Evolutionary conservation across 1,140 invertebrate species (phyloP), one percentile per base, ranked within the genome.

Genomic region (Halyomorpha halys): DNA sequence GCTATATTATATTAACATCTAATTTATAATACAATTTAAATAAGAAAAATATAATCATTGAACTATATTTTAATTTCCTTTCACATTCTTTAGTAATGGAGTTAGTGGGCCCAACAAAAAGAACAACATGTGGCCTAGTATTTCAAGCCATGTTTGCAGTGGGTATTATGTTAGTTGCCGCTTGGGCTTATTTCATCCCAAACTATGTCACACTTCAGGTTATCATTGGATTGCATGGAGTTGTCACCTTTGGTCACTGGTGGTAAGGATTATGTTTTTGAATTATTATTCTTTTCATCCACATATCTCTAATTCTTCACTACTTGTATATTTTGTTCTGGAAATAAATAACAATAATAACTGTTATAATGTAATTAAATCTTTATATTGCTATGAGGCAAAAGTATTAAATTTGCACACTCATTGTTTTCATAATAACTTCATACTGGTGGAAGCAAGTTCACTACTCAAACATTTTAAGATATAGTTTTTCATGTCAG

Each of bases 131-230:
- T 73, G 91, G 91, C 3, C 81, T 93, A 45, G 80, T 85, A 21
- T 90, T 91, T 68, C 87, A 90, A 77, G 80, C 82, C 44, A 81
- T 82, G 1, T 95, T 94, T 75, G 89, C 90, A 5, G 73, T 80
- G 5, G 91, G 91, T 18, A 84, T 94, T 19, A 89, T 91, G 81
- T 71, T 90, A 19, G 86, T 94, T 0, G 86, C 90, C 2, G 80
- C 81, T 0, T 89, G 90, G 85, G 91, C 87, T 4, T 85, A 83
- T 8, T 63, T 93, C 0, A 84, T 95, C 25, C 81, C 83, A 64
- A 82, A 94, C 71, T 81, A 86, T 68, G 78, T 82, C 69, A 72
- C 82, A 66, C 76, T 95, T 9, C 89, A 94, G 75, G 80, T 93
- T 1, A 76, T 86, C 5, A 91, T 90, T 70, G 90, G 90, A 1